phyloP scores from a whole-genome alignment of 2,888 invertebrate genomes.

The Timema cristinae region DNA sequence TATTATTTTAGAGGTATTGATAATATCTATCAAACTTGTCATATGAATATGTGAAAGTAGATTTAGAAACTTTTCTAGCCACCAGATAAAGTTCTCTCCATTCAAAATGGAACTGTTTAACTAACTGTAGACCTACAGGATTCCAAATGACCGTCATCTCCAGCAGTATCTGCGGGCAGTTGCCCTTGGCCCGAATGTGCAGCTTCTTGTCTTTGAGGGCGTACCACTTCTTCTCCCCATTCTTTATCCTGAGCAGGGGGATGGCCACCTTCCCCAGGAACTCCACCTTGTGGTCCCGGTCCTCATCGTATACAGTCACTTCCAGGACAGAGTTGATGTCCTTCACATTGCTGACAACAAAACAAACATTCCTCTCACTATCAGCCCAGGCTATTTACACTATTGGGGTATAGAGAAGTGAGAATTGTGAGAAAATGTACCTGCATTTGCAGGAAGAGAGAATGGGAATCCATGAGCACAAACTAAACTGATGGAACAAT shows the following conservation, averaged over 20 bases:
- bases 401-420: no score
- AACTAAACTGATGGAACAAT: no score
- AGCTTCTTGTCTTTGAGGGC: conserved; percentile 94
- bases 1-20: no score
- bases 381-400: no score
- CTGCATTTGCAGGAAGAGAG: no score
- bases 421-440: no score
- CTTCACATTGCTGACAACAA: conserved; percentile 70
- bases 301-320: conserved; percentile 95
- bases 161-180: conserved; percentile 80
- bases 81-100: no score
- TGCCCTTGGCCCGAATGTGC: conserved; percentile 84
- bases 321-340: conserved; percentile 94
- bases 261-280: conserved; percentile 91
- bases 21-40: no score
- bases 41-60: no score
- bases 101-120: no score
- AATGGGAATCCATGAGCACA: no score
- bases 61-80: no score
- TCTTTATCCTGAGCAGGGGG: conserved; percentile 79
- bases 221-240: conserved; percentile 93
- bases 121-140: conserved; percentile 51
- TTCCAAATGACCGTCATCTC: conserved; percentile 94
- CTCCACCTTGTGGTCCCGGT: conserved; percentile 96
- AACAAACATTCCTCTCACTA: background rate